These are phyloP conservation scores for Pseudonaja textilis DNA, from an alignment of 2,113 vertebrate genomes.

Conservation along the genomic window DNA sequence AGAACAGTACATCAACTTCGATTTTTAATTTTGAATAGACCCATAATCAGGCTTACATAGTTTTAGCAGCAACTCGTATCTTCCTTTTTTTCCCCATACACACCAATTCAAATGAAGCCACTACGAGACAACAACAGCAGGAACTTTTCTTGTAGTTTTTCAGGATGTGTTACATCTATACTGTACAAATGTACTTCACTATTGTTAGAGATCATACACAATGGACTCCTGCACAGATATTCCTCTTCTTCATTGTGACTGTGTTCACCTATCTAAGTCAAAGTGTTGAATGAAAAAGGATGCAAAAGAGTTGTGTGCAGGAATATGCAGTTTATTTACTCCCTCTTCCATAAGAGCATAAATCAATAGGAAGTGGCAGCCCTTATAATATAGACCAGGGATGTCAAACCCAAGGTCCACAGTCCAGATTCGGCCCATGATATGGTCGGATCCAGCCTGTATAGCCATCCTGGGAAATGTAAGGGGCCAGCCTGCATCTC, in stretches of 20 bases:
- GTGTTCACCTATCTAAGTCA: background rate
- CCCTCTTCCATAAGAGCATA: background rate
- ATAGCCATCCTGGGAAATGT: too few species aligned
- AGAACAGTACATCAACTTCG: background rate
- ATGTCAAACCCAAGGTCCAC: too few species aligned
- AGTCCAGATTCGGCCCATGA: too few species aligned
- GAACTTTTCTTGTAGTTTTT: background rate
- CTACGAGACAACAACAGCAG: background rate
- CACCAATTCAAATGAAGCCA: background rate
- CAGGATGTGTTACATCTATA: background rate
- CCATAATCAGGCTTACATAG: background rate
- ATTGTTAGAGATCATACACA: background rate
- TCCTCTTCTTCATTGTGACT: background rate
- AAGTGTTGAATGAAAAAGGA: background rate
- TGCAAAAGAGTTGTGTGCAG: background rate
- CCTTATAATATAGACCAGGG: background rate
- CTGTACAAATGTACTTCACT: background rate
- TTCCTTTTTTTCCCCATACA: background rate
- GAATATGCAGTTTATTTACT: background rate
- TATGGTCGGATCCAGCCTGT: too few species aligned
- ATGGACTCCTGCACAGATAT: background rate
- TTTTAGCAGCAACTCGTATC: background rate
- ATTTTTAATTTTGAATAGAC: background rate
- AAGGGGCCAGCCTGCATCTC: too few species aligned
- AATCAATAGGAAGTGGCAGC: background rate